Evolutionary conservation across 2,888 invertebrate species (phyloP).

Genomic region (Gastrophysa polygoni): DNA sequence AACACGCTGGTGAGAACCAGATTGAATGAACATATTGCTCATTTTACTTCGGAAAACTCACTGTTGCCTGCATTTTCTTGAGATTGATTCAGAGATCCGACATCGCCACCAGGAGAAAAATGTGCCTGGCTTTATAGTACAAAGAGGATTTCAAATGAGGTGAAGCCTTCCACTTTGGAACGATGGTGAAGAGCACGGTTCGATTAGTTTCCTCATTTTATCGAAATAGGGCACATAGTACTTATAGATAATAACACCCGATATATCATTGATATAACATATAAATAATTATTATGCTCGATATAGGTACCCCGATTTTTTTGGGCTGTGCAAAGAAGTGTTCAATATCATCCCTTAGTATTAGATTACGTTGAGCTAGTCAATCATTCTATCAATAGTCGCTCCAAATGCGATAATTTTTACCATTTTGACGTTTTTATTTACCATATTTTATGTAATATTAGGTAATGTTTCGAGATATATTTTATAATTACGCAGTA

Average conservation of each 20-base stretch:
- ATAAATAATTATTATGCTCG: too few species aligned
- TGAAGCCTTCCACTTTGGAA: too few species aligned
- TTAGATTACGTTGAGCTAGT: conserved; percentile 39
- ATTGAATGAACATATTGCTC: too few species aligned
- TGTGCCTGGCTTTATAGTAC: conserved; percentile 2
- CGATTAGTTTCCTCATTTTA: conserved; percentile 38
- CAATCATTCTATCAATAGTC: conserved; percentile 38
- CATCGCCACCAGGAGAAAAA: too few species aligned
- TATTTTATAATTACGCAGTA: conserved; percentile 10
- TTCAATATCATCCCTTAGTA: conserved; percentile 44
- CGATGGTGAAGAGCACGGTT: conserved; percentile 40
- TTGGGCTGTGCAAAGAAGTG: conserved; percentile 58
- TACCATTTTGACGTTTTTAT: conserved; percentile 39
- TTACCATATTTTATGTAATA: conserved; percentile 28
- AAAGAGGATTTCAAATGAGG: background rate
- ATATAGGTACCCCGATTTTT: conserved; percentile 52
- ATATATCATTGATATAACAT: too few species aligned
- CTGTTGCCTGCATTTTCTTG: too few species aligned
- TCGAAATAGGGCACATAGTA: conserved; percentile 34
- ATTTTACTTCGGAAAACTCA: too few species aligned
- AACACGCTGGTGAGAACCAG: too few species aligned
- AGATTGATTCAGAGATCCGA: too few species aligned
- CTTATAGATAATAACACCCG: too few species aligned
- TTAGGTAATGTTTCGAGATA: background rate
- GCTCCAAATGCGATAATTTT: conserved; percentile 34